Evolutionary conservation across 1,140 invertebrate genomes (phyloP).

Genomic region (Drosophila ogumai): DNA sequence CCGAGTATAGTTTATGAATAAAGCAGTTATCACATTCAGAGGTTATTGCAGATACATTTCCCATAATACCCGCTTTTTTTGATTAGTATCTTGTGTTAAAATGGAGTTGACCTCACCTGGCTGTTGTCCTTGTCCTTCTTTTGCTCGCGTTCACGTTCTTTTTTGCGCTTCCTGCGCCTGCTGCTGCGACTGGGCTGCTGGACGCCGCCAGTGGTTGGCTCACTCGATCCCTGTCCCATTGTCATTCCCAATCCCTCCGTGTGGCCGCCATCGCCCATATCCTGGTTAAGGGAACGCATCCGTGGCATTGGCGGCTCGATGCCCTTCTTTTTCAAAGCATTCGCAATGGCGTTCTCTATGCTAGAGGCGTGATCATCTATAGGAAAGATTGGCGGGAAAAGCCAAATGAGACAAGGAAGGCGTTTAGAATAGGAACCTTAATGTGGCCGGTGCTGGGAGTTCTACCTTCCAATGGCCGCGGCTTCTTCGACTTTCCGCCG

Average conservation of each 20-base stretch:
- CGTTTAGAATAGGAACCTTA: not conserved
- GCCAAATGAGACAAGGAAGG: not conserved
- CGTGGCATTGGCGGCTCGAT: conserved; percentile 85
- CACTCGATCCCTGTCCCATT: conserved; percentile 8
- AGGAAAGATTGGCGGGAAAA: not conserved
- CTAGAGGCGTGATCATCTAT: conserved; percentile 91
- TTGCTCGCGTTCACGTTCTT: conserved; percentile 82
- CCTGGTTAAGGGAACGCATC: conserved; percentile 36
- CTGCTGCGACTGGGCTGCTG: conserved; percentile 76
- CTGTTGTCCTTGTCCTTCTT: conserved; percentile 64
- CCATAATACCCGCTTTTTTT: not conserved
- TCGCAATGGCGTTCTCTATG: conserved; percentile 91
- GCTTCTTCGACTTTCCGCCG: conserved; percentile 58
- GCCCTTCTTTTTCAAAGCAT: conserved; percentile 87
- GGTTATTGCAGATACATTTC: not conserved
- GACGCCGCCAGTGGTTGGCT: not conserved
- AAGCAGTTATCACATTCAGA: too few species aligned
- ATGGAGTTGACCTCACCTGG: conserved; percentile 35
- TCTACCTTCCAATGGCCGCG: conserved; percentile 69
- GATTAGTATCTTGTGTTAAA: not conserved
- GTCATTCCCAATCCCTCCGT: conserved; percentile 2
- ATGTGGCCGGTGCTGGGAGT: not conserved
- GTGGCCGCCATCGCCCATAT: not conserved
- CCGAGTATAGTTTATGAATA: not conserved
- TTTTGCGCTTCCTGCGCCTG: conserved; percentile 84